Percentiles rank a stretch among this genome's conserved stretches.
phyloP scores from a whole-genome alignment of 1,140 invertebrate species.

The Lepidurus arcticus region DNA sequence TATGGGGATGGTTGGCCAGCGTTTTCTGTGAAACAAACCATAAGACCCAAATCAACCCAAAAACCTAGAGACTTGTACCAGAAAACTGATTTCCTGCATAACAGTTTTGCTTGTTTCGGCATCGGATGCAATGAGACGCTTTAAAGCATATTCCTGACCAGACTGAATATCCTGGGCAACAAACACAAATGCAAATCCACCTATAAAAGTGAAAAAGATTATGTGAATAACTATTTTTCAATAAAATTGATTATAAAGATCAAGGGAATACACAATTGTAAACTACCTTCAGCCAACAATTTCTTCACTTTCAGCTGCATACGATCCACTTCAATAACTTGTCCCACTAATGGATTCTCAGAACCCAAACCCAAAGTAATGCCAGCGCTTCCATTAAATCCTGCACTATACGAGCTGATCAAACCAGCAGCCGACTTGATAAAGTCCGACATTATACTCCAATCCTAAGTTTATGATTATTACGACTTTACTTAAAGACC shows the following conservation, averaged over 20 bases:
- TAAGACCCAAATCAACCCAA: conserved; percentile 23
- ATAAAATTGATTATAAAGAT: background rate
- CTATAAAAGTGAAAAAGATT: conserved; percentile 47
- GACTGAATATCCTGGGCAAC: conserved; percentile 79
- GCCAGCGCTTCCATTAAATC: conserved; percentile 26
- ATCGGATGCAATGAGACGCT: conserved; percentile 53
- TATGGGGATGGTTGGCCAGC: conserved; percentile 51
- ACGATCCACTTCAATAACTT: conserved; percentile 25
- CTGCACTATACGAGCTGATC: conserved; percentile 9
- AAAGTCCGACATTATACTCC: conserved; percentile 32
- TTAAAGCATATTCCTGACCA: conserved; percentile 85
- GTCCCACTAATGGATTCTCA: conserved; percentile 31
- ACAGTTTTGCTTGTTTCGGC: conserved; percentile 49
- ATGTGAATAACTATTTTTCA: background rate
- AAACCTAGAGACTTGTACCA: conserved; percentile 44
- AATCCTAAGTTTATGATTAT: background rate
- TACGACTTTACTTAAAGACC: too few species aligned
- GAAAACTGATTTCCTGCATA: conserved; percentile 49
- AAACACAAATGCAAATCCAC: conserved; percentile 91
- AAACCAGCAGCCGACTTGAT: conserved; percentile 33
- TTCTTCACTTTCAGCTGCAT: conserved; percentile 32
- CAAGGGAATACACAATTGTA: background rate
- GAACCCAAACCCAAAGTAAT: conserved; percentile 25
- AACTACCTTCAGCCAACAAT: conserved; percentile 32
- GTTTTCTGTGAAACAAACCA: conserved; percentile 46